phyloP scores from a whole-genome alignment of 2,797 vertebrate species.

The Hozukius guyotensis region DNA sequence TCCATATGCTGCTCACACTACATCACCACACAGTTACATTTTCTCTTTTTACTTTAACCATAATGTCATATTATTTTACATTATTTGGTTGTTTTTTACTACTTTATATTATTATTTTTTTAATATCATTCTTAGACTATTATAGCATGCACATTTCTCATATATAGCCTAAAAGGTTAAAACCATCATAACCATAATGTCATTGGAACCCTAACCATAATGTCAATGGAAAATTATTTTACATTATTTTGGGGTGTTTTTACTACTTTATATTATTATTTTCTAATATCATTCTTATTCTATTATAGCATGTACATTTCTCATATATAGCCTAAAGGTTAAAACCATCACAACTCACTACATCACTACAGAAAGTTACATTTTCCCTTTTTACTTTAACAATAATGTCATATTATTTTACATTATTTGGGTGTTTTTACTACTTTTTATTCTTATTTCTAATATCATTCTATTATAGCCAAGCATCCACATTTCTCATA shows the following conservation, averaged over 20 bases:
- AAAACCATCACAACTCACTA: not conserved
- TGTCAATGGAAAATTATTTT: no score
- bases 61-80: not conserved
- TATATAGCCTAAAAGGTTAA: not conserved
- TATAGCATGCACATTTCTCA: not conserved
- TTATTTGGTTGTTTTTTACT: not conserved
- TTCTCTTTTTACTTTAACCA: not conserved
- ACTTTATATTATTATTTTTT: not conserved
- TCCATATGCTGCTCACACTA: conserved; percentile 59
- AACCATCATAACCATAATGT: not conserved
- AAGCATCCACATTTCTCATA: not conserved
- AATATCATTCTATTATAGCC: not conserved
- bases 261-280: not conserved
- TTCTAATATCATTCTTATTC: not conserved
- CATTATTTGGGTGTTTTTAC: not conserved
- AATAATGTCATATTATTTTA: no score
- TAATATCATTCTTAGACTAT: not conserved
- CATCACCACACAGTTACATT: not conserved
- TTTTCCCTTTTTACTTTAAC: no score
- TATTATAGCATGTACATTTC: not conserved
- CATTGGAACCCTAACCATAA: not conserved
- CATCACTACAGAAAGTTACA: no score
- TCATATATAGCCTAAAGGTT: not conserved
- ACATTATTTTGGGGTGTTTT: not conserved
- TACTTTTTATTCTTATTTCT: not conserved